A percentile compares a stretch with the other conserved stretches of the same genome.
Conservation (phyloP, 2,888 invertebrate species). For the Tetramorium bicarinatum region DNA sequence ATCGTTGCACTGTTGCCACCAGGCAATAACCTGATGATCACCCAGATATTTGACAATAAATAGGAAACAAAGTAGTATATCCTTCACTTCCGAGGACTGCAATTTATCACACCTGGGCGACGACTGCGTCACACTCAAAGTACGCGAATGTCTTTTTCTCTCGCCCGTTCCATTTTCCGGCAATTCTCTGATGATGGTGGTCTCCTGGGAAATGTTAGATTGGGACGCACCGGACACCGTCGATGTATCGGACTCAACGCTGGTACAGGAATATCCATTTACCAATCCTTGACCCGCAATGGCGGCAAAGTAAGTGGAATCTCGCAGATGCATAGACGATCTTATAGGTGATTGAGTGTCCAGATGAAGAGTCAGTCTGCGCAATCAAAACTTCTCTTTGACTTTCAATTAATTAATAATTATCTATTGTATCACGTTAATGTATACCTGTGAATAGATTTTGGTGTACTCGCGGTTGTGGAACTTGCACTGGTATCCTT, state of each 20-base stretch:
- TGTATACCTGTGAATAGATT: slow-evolving; percentile 80
- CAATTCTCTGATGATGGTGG: slow-evolving; percentile 87
- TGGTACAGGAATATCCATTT: slow-evolving; percentile 92
- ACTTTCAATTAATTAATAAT: slow-evolving; percentile 26
- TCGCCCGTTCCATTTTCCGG: slow-evolving; percentile 81
- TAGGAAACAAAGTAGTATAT: slow-evolving; percentile 95
- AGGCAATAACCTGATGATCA: slow-evolving; percentile 95
- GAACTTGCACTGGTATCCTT: slow-evolving; percentile 85
- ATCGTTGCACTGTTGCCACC: slow-evolving; percentile 96
- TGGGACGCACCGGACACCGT: slow-evolving; percentile 89
- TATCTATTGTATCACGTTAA: background rate
- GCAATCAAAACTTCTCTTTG: background rate
- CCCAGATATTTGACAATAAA: slow-evolving; percentile 96
- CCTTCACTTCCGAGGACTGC: slow-evolving; percentile 93
- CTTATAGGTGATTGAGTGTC: slow-evolving; percentile 90
- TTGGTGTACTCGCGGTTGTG: slow-evolving; percentile 80
- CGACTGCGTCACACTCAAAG: slow-evolving; percentile 88
- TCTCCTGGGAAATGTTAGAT: slow-evolving; percentile 89
- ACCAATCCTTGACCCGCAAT: slow-evolving; percentile 91
- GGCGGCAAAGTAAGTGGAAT: slow-evolving; percentile 91
- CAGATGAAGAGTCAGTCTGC: slow-evolving; percentile 91
- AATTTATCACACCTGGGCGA: slow-evolving; percentile 91
- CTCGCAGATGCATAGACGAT: slow-evolving; percentile 92
- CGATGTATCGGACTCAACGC: slow-evolving; percentile 92
- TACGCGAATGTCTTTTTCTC: slow-evolving; percentile 87